Conservation (phyloP, 2,797 vertebrate species). For the Sebastiscus tertius region DNA sequence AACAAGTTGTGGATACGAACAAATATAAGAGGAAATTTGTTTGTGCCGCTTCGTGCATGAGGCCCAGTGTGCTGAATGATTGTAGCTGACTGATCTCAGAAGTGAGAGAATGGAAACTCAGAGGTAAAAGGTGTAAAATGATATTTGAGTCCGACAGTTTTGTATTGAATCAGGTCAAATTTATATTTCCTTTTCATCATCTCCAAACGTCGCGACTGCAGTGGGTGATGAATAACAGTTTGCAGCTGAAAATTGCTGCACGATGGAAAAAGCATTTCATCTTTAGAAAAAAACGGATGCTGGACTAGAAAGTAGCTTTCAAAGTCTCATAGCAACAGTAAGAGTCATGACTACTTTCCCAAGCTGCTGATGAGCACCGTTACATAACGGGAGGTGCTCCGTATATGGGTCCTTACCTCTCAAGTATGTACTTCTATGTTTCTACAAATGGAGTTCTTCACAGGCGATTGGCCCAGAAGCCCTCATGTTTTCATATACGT, state of each 20-base stretch:
- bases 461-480: background rate
- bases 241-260: background rate
- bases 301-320: slow-evolving; percentile 13
- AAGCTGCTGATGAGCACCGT: slow-evolving; percentile 27
- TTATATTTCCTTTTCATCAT: background rate
- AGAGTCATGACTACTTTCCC: slow-evolving; percentile 33
- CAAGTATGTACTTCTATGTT: slow-evolving; percentile 32
- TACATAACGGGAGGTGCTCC: slow-evolving; percentile 30
- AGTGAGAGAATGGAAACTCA: background rate
- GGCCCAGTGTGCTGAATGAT: background rate
- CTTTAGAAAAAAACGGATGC: background rate
- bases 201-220: background rate
- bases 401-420: slow-evolving; percentile 23
- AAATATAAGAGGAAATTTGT: background rate
- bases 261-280: background rate
- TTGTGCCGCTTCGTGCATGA: background rate
- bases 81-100: background rate
- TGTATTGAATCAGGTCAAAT: background rate
- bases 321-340: slow-evolving; percentile 36
- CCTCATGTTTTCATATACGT: background rate
- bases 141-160: background rate
- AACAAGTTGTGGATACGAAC: background rate
- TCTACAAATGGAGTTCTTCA: slow-evolving; percentile 39
- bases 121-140: background rate
- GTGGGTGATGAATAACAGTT: background rate